Base-by-base conservation (phyloP, 2,113 vertebrate genomes). In the Trachemys scripta region DNA sequence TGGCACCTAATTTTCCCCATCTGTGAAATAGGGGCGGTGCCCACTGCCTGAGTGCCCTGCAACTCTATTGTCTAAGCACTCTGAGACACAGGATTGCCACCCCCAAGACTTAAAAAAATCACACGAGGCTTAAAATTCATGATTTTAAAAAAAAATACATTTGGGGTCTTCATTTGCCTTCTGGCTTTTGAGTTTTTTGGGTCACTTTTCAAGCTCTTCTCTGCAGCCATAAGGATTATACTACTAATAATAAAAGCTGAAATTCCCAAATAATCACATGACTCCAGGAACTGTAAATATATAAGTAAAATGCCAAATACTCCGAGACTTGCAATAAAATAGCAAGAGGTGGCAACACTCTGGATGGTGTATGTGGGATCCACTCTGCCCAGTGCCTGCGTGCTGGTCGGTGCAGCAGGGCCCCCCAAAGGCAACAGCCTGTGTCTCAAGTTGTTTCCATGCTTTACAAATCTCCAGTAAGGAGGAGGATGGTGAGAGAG, bases 361-460 rank as follows among this genome's bases (percentile, higher is more conserved):
- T 69, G 62, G 62, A 7, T 8, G 65, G 16, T 69, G 8, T 17
- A 13, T 38, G 19, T 4, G 19, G 16, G 35, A 38, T 38, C n/a
- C 19, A 4, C 17, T 38, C 35, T 69, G 31, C 65, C 31, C 35
- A 20, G 17, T 19, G 8, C 17, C 65, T 17, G 62, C 35, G 65
- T 25, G 56, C 84, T 81, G 22, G 42, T 38, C 4, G 9, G n/a
- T 72, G 76, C n/a, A 42, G 69, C 12, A 49, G 35, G 80, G 14
- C 57, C 25, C 12, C 25, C 85, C 0, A 0, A 85, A 76, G 10
- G 83, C 2, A 2, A 5, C 0, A 0, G 17, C n/a, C 75, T 45
- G 42, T 45, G 29, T 76, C 72, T 78, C 35, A 80, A 90, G 88
- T 87, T 90, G 88, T 80, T 1, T 35, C 50, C 88, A 24, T 90